phyloP scores from a whole-genome alignment of 1,140 invertebrate genomes.

The Procambarus clarkii region DNA sequence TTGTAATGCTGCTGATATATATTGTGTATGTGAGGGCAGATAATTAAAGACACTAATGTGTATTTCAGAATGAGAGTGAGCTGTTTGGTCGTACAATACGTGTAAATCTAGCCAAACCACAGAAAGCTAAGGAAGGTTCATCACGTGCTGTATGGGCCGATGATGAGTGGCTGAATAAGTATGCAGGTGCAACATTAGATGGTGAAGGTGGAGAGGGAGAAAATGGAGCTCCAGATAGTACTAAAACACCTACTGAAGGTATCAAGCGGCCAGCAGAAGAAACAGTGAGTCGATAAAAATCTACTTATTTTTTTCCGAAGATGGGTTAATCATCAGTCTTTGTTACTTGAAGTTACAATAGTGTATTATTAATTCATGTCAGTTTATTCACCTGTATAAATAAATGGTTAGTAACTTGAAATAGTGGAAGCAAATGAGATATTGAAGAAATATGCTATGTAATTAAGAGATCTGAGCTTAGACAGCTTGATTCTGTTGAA shows the following conservation, averaged over 20 bases:
- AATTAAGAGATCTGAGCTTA: too few species aligned
- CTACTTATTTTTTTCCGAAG: background rate
- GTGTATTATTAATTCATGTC: background rate
- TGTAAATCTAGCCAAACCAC: conserved; percentile 97
- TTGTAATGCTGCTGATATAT: too few species aligned
- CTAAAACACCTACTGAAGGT: background rate
- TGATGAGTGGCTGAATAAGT: conserved; percentile 96
- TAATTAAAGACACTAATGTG: too few species aligned
- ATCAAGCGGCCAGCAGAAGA: background rate
- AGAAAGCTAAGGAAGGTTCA: conserved; percentile 92
- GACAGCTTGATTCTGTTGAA: too few species aligned
- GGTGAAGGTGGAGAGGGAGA: conserved; percentile 73
- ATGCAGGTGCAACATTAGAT: conserved; percentile 90
- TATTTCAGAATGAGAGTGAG: conserved; percentile 94
- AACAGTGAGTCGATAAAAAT: background rate
- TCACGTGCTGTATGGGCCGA: conserved; percentile 97
- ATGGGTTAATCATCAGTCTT: background rate
- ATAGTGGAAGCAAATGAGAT: too few species aligned
- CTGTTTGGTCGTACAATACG: conserved; percentile 97
- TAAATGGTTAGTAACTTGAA: background rate
- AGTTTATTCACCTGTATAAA: too few species aligned
- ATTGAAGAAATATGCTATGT: too few species aligned
- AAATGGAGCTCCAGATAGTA: background rate
- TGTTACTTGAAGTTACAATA: background rate
- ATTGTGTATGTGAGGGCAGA: too few species aligned